Conservation (phyloP, 2,888 invertebrate genomes). For the Crossocerus cetratus region DNA sequence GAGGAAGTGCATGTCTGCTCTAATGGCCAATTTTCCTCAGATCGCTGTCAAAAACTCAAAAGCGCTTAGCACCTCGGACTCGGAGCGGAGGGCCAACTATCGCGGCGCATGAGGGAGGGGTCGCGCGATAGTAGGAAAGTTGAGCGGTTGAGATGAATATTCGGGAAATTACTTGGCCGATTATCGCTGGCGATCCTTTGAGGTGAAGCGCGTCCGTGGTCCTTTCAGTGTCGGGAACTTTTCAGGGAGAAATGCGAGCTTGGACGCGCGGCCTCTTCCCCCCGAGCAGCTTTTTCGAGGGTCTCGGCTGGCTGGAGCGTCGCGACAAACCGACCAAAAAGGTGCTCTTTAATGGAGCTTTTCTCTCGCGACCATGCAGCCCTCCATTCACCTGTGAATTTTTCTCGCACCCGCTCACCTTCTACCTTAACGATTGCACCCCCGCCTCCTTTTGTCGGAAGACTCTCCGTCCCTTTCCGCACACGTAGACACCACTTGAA, state of each 20-base stretch:
- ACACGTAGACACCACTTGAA: not conserved
- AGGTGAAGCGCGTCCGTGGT: slow-evolving; percentile 54
- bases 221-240: slow-evolving; percentile 55
- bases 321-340: slow-evolving; percentile 32
- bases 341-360: slow-evolving; percentile 50
- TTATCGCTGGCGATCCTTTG: slow-evolving; percentile 56
- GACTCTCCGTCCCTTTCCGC: slow-evolving; percentile 24
- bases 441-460: slow-evolving; percentile 46
- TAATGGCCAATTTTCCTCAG: too few species aligned
- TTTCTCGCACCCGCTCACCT: slow-evolving; percentile 17
- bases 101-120: not conserved
- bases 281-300: not conserved
- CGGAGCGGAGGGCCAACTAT: too few species aligned
- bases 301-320: slow-evolving; percentile 18
- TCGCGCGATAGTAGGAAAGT: not conserved
- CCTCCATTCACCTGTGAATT: slow-evolving; percentile 48
- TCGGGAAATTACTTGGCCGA: slow-evolving; percentile 59
- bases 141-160: slow-evolving; percentile 35
- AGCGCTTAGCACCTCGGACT: too few species aligned
- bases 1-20: too few species aligned
- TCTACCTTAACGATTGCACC: slow-evolving; percentile 41
- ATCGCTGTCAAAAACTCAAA: too few species aligned
- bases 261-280: not conserved
- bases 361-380: slow-evolving; percentile 44
- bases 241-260: slow-evolving; percentile 1